Base-by-base conservation (phyloP, 2,888 invertebrate species). In the Periphyllus acericola region DNA sequence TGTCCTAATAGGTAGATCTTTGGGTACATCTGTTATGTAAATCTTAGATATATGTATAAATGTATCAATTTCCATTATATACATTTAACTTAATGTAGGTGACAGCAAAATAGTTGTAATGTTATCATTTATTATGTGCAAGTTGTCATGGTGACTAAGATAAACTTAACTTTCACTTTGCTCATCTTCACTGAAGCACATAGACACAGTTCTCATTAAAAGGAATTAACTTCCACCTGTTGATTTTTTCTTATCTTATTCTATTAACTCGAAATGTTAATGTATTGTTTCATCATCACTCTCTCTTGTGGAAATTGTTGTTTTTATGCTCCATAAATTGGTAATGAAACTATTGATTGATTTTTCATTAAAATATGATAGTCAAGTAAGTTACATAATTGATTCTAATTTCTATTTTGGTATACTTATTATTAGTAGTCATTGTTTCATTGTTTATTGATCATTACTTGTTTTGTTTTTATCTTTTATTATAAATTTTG, bases 171-270 rank as follows among this genome's bases (percentile, higher is more conserved):
- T 80, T 86, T 86, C 79, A 74, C 86, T 74, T 81, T 3, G 46
- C 40, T 80, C 60, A 81, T 87, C 80, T 80, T 68, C 87, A 75
- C 74, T 87, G 80, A 87, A 74, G 72, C 81, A 81, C 71, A 79
- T 75, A 86, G n/a, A 55, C 3, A 52, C 71, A 52, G 52, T 86
- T 86, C 32, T 84, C 75, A 84, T 76, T 75, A 68, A 72, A 86
- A 79, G 55, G 3, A 79, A 86, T 79, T 86, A 79, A 79, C 19
- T 80, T 86, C 79, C 86, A 86, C 79, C 86, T 79, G 79, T 79
- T 79, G 85, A 85, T 79, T 85, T 78, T 34, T 55, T 86, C 36
- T 79, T 55, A 72, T 79, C 21, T 79, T 79, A n/a, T 34, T 74
- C 21, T 78, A 79, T 79, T 79, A 25, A 72, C 21, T 71, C 17